Evolutionary conservation across 2,797 vertebrate genomes (phyloP).

Genomic region (Meda fulgida): DNA sequence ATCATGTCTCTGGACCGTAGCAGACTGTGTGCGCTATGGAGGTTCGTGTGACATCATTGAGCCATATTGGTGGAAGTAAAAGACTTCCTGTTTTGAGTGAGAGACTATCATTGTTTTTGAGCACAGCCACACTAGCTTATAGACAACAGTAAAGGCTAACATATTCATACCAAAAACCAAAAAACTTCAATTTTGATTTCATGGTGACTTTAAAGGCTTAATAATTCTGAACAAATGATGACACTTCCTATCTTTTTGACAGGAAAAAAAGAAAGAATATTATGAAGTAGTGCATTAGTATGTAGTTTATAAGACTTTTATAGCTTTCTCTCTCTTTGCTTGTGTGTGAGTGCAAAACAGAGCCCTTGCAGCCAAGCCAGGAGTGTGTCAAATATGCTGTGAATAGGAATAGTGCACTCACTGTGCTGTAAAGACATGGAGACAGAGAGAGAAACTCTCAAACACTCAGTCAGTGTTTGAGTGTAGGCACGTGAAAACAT

Average conservation of each 20-base stretch:
- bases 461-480: background rate
- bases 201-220: background rate
- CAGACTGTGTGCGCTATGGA: too few relatives aligned
- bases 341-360: background rate
- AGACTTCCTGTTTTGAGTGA: too few relatives aligned
- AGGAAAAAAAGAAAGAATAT: background rate
- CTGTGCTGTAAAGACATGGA: background rate
- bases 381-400: background rate
- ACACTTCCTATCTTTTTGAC: background rate
- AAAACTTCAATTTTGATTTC: too few relatives aligned
- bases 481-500: too few relatives aligned
- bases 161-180: too few relatives aligned
- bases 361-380: background rate
- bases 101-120: too few relatives aligned
- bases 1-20: too few relatives aligned
- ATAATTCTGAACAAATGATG: background rate
- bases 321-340: background rate
- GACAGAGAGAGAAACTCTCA: background rate
- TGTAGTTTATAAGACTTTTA: background rate
- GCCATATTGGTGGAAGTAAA: too few relatives aligned
- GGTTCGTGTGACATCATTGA: too few relatives aligned
- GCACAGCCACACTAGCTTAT: too few relatives aligned
- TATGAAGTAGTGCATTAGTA: background rate
- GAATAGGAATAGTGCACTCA: background rate
- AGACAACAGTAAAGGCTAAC: too few relatives aligned